Base-by-base conservation (phyloP, 2,888 invertebrate genomes). In the Polydrusus tereticollis region DNA sequence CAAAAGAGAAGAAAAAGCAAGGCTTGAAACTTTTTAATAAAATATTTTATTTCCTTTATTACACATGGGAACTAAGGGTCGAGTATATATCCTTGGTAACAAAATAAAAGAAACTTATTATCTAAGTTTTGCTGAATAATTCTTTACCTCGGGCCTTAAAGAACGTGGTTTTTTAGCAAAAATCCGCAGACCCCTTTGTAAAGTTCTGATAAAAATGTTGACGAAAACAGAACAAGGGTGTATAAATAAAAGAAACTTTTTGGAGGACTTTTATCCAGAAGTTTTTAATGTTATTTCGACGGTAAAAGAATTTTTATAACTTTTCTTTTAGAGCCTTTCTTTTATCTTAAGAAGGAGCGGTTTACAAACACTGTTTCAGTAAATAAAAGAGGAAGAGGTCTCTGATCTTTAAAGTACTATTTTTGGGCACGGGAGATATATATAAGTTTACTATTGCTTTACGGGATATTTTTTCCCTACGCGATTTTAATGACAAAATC, bases 221-320 rank as follows among this genome's bases (percentile, higher is more conserved):
- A 63, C 63, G 63, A 63, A 63, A 63, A 63, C 63, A 63, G 63
- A 63, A 63, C 63, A 63, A 63, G 63, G 63, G 63, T 63, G 63
- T 63, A 63, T 63, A 63, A 63, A 63, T 63, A 63, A 63, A 63
- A 63, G 63, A 63, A 63, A 63, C 63, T 63, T n/a, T n/a, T 63
- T 63, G 47, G 45, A 63, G 63, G 63, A 63, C 63, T 63, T 63
- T 47, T 33, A 63, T 63, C 47, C 63, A 47, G 63, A 63, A 63
- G 63, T 63, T 63, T 63, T 63, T 63, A 63, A 63, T 63, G 63
- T 63, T 63, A 63, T 63, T 63, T 63, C 47, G 63, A 47, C 63
- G 45, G 63, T 47, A 33, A 47, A 63, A 47, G 63, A 63, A 63
- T 63, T 63, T 63, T 63, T 63, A 63, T 63, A 63, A 63, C 63